Base-by-base conservation (phyloP, 92 coral and sea anemone species). In the Umimayanthus kanabou region DNA sequence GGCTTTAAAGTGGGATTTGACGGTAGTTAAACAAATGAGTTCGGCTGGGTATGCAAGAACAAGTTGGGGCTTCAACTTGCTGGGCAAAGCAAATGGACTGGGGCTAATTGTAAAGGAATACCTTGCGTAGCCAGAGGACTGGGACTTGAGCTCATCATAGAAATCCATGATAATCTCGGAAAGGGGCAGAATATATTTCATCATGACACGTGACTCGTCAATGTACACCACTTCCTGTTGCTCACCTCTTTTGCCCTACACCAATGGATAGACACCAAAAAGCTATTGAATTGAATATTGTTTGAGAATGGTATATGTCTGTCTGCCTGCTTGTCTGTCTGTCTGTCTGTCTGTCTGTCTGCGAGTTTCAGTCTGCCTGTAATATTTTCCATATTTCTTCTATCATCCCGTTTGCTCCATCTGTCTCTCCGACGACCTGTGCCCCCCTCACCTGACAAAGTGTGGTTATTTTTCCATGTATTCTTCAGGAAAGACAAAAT, bases 101-200 rank as follows among this genome's bases (percentile, higher is more conserved):
- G 0, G n/a, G 22, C 25, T 20, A 61, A 0, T 61, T 61, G 26
- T 61, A 61, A 11, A 26, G 13, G 30, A 82, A 39, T 73, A 96
- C 99, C 99, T 96, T 80, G 99, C 99, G 81, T 96, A 96, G 55
- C 99, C 99, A 49, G 99, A 96, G 6, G 99, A 95, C 37, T 90
- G 89, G 26, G 98, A 92, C 88, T 96, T 96, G 45, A 96, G 93
- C 76, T 95, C 95, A 82, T 96, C 99, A 76, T 95, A 96, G 92
- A 96, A 96, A 80, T 96, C 99, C 86, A 92, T 86, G 69, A 96
- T 95, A 40, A 96, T 92, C 89, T 96, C 99, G 83, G 91, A 89
- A 78, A 96, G 89, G 39, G 99, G 99, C 69, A 96, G 85, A 73
- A 92, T 80, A 89, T 96, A 96, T 74, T 96, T 96, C 77, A 96